Conservation (phyloP, 2,797 vertebrate genomes). For the Erithacus rubecula region DNA sequence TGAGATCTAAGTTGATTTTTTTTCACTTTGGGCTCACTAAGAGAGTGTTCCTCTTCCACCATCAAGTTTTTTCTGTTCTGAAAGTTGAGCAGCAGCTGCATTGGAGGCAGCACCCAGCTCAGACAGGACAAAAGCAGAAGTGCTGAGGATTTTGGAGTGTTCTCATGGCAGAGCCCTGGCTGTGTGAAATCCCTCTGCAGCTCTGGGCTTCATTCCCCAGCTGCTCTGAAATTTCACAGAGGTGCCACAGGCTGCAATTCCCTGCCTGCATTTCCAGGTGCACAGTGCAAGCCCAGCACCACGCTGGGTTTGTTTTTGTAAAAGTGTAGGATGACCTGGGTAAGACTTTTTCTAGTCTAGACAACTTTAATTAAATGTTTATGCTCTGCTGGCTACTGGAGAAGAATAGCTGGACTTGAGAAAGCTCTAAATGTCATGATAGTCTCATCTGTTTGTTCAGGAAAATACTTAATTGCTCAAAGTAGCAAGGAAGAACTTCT, state of each 20-base stretch:
- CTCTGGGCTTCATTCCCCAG: accelerated
- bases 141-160: accelerated
- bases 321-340: not conserved
- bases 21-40: not conserved
- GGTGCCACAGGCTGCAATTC: not conserved
- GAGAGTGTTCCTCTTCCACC: not conserved
- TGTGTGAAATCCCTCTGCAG: accelerated
- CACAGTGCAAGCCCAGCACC: not conserved
- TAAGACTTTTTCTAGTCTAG: not conserved
- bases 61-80: not conserved
- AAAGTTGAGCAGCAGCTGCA: not conserved
- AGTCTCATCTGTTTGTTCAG: conserved; percentile 30
- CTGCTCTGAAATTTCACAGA: accelerated
- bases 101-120: not conserved
- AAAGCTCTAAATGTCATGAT: not conserved
- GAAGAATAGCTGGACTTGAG: not conserved
- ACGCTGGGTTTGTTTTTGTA: not conserved
- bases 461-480: conserved; percentile 38
- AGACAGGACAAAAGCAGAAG: not conserved
- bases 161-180: not conserved
- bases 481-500: conserved; percentile 42
- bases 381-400: not conserved
- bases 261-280: accelerated
- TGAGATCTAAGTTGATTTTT: not conserved
- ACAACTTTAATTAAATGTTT: conserved; percentile 30